Evolutionary conservation across 30 jellyfish, hydroid and myxozoan genomes (phyloP).

Genomic region (Catostylus mosaicus): DNA sequence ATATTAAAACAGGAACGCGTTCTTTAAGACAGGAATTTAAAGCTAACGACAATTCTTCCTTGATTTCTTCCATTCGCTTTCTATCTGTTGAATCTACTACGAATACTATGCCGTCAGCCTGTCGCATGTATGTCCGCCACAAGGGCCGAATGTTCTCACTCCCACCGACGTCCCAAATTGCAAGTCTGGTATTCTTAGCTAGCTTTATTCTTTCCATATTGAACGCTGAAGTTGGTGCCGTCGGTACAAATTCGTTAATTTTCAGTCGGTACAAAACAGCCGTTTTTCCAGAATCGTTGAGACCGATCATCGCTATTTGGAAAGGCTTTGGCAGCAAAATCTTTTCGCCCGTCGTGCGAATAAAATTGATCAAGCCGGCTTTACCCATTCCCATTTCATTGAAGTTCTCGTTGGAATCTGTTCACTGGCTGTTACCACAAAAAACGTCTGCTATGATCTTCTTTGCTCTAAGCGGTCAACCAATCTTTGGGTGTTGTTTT

Average conservation of each 20-base stretch:
- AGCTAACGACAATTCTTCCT: slow-evolving; percentile 66
- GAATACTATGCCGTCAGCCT: slow-evolving; percentile 91
- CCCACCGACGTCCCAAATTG: slow-evolving; percentile 95
- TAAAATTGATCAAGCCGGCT: slow-evolving; percentile 54
- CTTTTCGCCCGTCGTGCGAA: slow-evolving; percentile 70
- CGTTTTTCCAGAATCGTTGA: slow-evolving; percentile 90
- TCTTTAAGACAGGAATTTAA: slow-evolving; percentile 65
- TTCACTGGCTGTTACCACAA: too few relatives aligned
- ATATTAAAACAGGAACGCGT: slow-evolving; percentile 80
- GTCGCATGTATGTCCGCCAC: slow-evolving; percentile 92
- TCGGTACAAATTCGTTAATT: slow-evolving; percentile 76
- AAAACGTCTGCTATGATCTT: neutral
- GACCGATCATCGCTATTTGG: slow-evolving; percentile 85
- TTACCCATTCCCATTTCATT: slow-evolving; percentile 71
- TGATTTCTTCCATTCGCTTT: slow-evolving; percentile 79
- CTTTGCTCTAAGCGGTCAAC: neutral
- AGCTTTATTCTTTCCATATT: slow-evolving; percentile 78
- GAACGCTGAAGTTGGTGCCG: slow-evolving; percentile 91
- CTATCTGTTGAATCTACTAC: slow-evolving; percentile 87
- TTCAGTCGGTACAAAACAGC: slow-evolving; percentile 81
- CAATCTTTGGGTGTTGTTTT: neutral
- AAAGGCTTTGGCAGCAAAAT: slow-evolving; percentile 64
- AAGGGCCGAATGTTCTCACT: slow-evolving; percentile 81
- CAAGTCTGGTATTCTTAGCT: slow-evolving; percentile 65
- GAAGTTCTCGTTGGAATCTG: too few relatives aligned